Conservation (phyloP, 2,113 vertebrate genomes). For the Hypomesus transpacificus region DNA sequence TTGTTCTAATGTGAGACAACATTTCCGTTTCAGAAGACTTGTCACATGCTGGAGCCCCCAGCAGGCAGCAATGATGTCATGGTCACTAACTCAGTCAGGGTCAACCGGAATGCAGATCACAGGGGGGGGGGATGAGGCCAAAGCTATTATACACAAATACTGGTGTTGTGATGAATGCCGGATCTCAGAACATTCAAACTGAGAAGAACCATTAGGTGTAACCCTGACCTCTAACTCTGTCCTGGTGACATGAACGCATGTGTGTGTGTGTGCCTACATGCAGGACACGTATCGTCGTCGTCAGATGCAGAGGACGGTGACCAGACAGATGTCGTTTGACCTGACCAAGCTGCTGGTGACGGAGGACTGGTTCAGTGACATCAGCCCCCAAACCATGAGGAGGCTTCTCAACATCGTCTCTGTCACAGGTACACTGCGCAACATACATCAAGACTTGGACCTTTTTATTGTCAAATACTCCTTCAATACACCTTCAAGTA, state of each 20-base stretch:
- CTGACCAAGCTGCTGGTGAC: conserved; percentile 95
- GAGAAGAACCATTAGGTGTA: too few relatives aligned
- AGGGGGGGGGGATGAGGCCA: too few relatives aligned
- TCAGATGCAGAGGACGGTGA: conserved; percentile 92
- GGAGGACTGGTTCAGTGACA: conserved; percentile 99
- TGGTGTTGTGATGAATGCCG: too few relatives aligned
- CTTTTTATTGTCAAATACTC: neutral
- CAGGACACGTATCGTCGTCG: conserved; percentile 93
- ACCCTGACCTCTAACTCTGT: too few relatives aligned
- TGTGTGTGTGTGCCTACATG: conserved; percentile 17
- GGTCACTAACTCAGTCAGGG: neutral
- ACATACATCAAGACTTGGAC: neutral
- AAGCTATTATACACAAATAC: too few relatives aligned
- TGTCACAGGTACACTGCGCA: conserved; percentile 79
- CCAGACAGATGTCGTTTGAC: conserved; percentile 97
- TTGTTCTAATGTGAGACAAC: too few relatives aligned
- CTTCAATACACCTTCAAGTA: neutral
- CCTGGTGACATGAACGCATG: neutral
- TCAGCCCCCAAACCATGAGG: conserved; percentile 98
- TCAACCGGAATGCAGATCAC: neutral
- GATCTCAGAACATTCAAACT: too few relatives aligned
- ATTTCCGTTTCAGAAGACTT: neutral
- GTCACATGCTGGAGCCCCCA: neutral
- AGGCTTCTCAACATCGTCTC: conserved; percentile 96
- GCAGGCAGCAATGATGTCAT: neutral